These are phyloP conservation scores for Drosophila repletoides DNA, from an alignment of 1,140 invertebrate genomes.

Conservation along the genomic window DNA sequence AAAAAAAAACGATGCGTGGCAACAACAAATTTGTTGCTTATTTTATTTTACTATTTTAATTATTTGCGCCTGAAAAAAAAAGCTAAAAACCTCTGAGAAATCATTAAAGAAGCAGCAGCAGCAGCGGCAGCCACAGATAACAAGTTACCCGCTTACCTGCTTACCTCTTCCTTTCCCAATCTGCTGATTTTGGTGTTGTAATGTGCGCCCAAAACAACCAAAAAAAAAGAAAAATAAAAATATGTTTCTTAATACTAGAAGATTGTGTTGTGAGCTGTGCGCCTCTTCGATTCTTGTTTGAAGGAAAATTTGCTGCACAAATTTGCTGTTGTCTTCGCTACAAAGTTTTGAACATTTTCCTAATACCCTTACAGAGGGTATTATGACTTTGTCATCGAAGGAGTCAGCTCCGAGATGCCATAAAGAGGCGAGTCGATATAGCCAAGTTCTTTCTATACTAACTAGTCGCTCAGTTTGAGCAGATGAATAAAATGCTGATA, in stretches of 20 bases:
- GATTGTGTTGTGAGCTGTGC: constrained; percentile 33
- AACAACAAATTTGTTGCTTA: constrained; percentile 45
- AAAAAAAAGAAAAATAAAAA: constrained; percentile 20
- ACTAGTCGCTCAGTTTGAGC: no score
- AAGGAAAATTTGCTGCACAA: constrained; percentile 54
- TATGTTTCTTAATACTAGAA: constrained; percentile 63
- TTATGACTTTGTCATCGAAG: no score
- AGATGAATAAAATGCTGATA: no score
- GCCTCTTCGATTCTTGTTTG: constrained; percentile 30
- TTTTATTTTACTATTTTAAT: constrained; percentile 71
- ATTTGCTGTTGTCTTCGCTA: constrained; percentile 14
- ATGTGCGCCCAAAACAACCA: constrained; percentile 42
- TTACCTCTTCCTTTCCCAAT: background rate
- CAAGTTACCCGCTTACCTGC: no score
- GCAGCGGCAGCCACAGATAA: no score
- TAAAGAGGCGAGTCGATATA: no score
- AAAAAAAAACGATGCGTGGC: constrained; percentile 26
- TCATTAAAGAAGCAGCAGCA: constrained; percentile 36
- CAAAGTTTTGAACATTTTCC: constrained; percentile 16
- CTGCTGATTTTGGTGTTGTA: constrained; percentile 51
- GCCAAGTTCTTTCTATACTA: no score
- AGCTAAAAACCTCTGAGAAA: constrained; percentile 37
- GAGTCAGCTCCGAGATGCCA: no score
- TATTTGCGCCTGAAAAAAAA: constrained; percentile 38
- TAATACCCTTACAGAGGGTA: no score